A percentile compares a stretch with the other conserved stretches of the same genome.
These are phyloP conservation scores for Siniperca chuatsi DNA, from an alignment of 2,113 vertebrate species.

Conservation along the genomic window DNA sequence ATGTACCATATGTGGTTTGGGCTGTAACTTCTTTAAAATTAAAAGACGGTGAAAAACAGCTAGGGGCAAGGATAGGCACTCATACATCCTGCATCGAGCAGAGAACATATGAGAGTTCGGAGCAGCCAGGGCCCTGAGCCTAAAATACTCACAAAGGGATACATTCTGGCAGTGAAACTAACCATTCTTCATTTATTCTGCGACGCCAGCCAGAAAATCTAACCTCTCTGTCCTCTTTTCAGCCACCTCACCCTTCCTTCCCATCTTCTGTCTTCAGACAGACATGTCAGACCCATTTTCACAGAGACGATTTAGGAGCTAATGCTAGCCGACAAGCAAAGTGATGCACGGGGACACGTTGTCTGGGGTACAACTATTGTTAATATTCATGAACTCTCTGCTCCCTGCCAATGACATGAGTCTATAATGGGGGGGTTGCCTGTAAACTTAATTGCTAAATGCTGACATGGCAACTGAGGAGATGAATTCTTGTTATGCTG, in stretches of 20 bases:
- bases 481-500: neutral
- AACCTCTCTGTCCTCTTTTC: constrained; percentile 45
- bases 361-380: constrained; percentile 43
- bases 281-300: constrained; percentile 69
- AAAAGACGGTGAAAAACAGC: constrained; percentile 9
- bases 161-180: constrained; percentile 35
- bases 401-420: constrained; percentile 20
- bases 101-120: neutral
- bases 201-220: constrained; percentile 36
- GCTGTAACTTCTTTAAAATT: constrained; percentile 4
- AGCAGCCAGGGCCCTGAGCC: constrained; percentile 1
- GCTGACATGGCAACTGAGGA: constrained; percentile 6
- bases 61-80: neutral
- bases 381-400: constrained; percentile 57
- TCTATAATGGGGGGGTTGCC: neutral
- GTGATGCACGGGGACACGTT: constrained; percentile 42
- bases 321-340: constrained; percentile 73
- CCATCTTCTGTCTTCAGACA: constrained; percentile 58
- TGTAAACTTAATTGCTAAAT: constrained; percentile 36
- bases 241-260: constrained; percentile 51
- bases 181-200: constrained; percentile 40
- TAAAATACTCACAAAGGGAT: constrained; percentile 45
- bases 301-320: constrained; percentile 49
- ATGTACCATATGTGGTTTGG: neutral
- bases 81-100: constrained; percentile 3